Evolutionary conservation across 2,888 invertebrate genomes (phyloP), one percentile per base, ranked within the genome.

Genomic region (Philereme transversata): DNA sequence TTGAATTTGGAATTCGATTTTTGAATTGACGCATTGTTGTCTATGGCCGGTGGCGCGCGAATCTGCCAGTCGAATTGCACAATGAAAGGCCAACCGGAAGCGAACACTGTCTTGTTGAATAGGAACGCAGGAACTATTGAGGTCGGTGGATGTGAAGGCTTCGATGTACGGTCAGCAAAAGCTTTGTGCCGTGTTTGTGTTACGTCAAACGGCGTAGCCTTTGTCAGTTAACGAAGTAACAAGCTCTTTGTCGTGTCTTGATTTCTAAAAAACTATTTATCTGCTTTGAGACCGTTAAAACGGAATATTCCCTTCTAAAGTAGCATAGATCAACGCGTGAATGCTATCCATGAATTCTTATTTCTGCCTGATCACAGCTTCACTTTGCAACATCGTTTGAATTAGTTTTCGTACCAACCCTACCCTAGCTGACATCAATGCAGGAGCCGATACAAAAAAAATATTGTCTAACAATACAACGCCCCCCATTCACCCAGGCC

Each of bases 1-100:
- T 91, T 92, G 89, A 90, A 90, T 90, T 81, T 78, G 76, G 86
- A 86, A 90, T 90, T 86, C 86, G 88, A 89, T 88, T 88, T 89
- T 88, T 88, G 87, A 83, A 85, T 86, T 81, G 65, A 67, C 73
- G 80, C 64, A 86, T 91, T 91, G 90, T 90, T 81, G 80, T 70
- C 67, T 63, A 83, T 85, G 88, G 86, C 90, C 88, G 83, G 85
- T 89, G 89, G 89, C 86, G 84, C 68, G 86, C 78, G 86, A 80
- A 84, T 82, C 84, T 84, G 83, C 82, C 86, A 84, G 86, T 82
- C 84, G 78, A 82, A 87, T 90, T 85, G 87, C 75, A 87, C 89
- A 88, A 90, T 88, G 85, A 80, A 82, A 81, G 83, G 83, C 82
- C 86, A 83, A 85, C 83, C 92, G 92, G 92, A 92, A 92, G 87